These are phyloP conservation scores for Heliconius aoede DNA, from an alignment of 2,888 invertebrate genomes.

Conservation along the genomic window DNA sequence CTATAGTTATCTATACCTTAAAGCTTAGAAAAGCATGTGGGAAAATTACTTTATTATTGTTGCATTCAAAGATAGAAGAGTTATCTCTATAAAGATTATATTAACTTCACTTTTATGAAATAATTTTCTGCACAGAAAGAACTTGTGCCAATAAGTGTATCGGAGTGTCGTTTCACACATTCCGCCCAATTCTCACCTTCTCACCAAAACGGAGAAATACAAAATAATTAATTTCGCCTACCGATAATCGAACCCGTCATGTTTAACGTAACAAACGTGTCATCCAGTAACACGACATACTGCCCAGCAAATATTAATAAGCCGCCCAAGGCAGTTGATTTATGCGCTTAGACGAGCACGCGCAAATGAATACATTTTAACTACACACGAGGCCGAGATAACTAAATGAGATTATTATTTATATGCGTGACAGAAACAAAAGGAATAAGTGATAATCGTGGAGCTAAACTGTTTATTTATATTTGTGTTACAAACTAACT, in stretches of 20 bases:
- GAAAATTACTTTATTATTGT: too few relatives aligned
- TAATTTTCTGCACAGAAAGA: neutral
- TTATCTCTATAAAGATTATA: too few relatives aligned
- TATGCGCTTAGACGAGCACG: conserved; percentile 70
- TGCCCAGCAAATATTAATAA: conserved; percentile 77
- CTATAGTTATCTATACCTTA: too few relatives aligned
- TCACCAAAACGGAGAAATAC: too few relatives aligned
- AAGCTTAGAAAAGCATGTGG: too few relatives aligned
- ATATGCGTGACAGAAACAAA: conserved; percentile 47
- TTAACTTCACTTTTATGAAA: too few relatives aligned
- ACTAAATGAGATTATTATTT: conserved; percentile 69
- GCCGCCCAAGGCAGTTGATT: conserved; percentile 77
- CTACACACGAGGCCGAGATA: conserved; percentile 59
- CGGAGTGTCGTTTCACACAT: too few relatives aligned
- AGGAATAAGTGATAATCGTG: conserved; percentile 41
- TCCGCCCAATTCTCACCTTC: neutral
- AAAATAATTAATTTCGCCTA: too few relatives aligned
- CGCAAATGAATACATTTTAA: conserved; percentile 74
- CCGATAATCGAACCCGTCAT: too few relatives aligned
- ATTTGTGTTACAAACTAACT: neutral
- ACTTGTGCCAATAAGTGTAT: neutral
- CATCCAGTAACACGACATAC: conserved; percentile 53
- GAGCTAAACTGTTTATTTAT: neutral
- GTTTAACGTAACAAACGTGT: too few relatives aligned
- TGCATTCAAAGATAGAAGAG: too few relatives aligned